phyloP scores from a whole-genome alignment of 2,888 invertebrate genomes.

The Ctena decussata region DNA sequence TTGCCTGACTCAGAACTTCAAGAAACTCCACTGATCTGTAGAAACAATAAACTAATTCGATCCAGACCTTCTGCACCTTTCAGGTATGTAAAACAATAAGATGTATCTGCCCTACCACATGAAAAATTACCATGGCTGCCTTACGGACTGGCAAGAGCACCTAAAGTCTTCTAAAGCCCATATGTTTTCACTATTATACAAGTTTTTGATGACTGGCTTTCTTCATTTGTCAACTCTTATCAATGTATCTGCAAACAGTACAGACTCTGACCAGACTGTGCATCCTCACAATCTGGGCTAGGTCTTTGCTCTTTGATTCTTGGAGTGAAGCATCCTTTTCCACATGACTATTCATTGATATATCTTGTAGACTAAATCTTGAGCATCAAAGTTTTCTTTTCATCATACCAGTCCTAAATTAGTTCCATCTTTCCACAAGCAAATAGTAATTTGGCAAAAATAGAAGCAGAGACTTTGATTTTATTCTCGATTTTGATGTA shows the following conservation, averaged over 20 bases:
- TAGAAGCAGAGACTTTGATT: background rate
- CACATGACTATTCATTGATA: no score
- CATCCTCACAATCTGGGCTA: no score
- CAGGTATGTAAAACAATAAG: background rate
- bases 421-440: background rate
- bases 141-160: no score
- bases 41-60: background rate
- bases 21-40: background rate
- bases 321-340: no score
- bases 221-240: no score
- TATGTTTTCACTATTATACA: no score
- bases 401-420: background rate
- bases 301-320: no score
- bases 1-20: background rate
- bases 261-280: background rate
- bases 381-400: background rate
- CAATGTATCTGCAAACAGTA: background rate
- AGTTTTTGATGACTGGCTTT: no score
- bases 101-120: no score
- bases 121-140: no score
- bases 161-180: no score
- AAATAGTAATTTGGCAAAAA: background rate
- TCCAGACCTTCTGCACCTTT: slow-evolving; percentile 1
- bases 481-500: no score
- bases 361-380: background rate